phyloP scores from a whole-genome alignment of 2,113 vertebrate genomes.

The Amphiprion ocellaris region DNA sequence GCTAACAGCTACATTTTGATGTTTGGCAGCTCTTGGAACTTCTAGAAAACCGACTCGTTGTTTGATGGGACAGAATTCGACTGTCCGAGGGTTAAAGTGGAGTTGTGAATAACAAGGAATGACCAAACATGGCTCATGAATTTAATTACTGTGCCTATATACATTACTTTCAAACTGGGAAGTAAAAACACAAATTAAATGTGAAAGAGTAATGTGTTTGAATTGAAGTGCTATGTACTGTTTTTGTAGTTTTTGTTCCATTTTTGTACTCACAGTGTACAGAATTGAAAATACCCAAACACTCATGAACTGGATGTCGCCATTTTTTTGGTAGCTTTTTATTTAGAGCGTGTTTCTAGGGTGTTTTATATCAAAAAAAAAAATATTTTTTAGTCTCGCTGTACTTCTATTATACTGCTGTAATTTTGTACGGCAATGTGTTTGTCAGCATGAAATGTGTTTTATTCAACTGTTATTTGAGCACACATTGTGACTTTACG shows the following conservation, averaged over 20 bases:
- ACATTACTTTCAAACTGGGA: constrained; percentile 76
- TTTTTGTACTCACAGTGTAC: constrained; percentile 73
- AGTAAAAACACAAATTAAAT: constrained; percentile 77
- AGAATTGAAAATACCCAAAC: constrained; percentile 73
- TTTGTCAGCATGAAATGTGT: constrained; percentile 86
- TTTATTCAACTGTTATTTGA: constrained; percentile 75
- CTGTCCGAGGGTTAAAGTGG: neutral
- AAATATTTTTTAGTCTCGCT: constrained; percentile 85
- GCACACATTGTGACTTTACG: constrained; percentile 81
- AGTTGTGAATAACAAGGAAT: constrained; percentile 40
- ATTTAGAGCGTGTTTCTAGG: constrained; percentile 83
- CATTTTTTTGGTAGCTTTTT: constrained; percentile 82
- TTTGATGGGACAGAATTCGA: neutral
- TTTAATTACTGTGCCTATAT: constrained; percentile 83
- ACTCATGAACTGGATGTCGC: constrained; percentile 73
- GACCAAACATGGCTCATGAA: constrained; percentile 60
- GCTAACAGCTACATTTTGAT: neutral
- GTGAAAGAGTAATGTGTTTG: constrained; percentile 83
- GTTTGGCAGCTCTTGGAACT: constrained; percentile 32
- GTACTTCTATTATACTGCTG: constrained; percentile 80
- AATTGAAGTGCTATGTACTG: constrained; percentile 87
- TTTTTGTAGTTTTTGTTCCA: constrained; percentile 81
- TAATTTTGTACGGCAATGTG: constrained; percentile 83
- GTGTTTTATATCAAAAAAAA: constrained; percentile 83
- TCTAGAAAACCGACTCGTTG: neutral